Evolutionary conservation across 2,888 invertebrate species (phyloP).

Genomic region (Apamea epomidion): DNA sequence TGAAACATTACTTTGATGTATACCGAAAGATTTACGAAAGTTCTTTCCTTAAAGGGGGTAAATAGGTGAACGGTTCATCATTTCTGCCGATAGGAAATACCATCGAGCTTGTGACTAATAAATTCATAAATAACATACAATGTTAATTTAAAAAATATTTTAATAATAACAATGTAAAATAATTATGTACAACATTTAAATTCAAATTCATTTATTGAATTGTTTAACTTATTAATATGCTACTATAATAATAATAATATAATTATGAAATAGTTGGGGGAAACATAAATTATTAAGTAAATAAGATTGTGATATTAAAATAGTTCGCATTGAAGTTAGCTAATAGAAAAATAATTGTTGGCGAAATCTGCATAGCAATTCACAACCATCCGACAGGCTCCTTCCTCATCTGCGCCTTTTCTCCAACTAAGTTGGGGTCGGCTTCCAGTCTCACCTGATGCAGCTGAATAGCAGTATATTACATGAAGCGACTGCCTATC

Average conservation of each 20-base stretch:
- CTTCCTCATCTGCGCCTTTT: no score
- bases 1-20: no score
- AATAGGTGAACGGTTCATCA: background rate
- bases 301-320: background rate
- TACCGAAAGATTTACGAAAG: background rate
- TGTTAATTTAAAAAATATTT: conserved; percentile 8
- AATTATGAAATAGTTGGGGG: conserved; percentile 9
- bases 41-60: background rate
- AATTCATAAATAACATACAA: conserved; percentile 29
- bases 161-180: conserved; percentile 50
- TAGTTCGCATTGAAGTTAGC: background rate
- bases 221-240: conserved; percentile 38
- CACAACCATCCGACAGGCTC: no score
- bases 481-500: no score
- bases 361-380: no score
- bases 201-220: background rate
- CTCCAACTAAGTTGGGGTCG: no score
- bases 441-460: no score
- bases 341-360: no score
- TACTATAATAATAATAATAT: conserved; percentile 3
- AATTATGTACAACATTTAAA: conserved; percentile 53
- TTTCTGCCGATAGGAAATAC: background rate
- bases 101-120: background rate
- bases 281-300: conserved; percentile 4
- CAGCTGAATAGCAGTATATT: no score